These are phyloP conservation scores for Cheilosia soror DNA, from an alignment of 2,888 invertebrate genomes.

Conservation along the genomic window DNA sequence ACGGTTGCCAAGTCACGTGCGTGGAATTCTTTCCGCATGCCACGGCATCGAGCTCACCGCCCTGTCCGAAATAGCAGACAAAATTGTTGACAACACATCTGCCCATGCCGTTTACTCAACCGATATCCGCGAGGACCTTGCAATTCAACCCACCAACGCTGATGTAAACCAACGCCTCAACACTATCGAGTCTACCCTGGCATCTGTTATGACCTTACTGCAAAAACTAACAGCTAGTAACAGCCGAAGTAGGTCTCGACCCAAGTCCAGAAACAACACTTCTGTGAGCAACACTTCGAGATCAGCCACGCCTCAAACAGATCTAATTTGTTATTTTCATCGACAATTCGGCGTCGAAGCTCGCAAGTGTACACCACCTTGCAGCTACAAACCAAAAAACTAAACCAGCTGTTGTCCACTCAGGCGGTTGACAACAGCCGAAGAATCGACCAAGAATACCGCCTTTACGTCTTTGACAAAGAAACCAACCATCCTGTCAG, in stretches of 20 bases:
- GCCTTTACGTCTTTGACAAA: conserved; percentile 21
- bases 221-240: neutral
- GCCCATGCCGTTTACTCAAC: neutral
- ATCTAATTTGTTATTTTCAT: neutral
- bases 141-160: neutral
- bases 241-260: neutral
- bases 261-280: neutral
- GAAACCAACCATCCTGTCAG: neutral
- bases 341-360: neutral
- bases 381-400: neutral
- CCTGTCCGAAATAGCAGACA: conserved; percentile 16
- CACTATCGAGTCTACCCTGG: neutral
- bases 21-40: conserved; percentile 13
- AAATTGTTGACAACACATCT: conserved; percentile 2
- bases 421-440: conserved; percentile 14
- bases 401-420: conserved; percentile 13
- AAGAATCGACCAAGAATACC: neutral
- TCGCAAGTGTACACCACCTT: neutral
- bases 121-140: neutral
- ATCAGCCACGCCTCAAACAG: neutral
- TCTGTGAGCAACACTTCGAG: neutral
- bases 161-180: neutral
- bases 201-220: neutral
- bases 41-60: neutral
- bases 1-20: conserved; percentile 19